phyloP scores from a whole-genome alignment of 2,888 invertebrate genomes.

The Ormyrus thymus region DNA sequence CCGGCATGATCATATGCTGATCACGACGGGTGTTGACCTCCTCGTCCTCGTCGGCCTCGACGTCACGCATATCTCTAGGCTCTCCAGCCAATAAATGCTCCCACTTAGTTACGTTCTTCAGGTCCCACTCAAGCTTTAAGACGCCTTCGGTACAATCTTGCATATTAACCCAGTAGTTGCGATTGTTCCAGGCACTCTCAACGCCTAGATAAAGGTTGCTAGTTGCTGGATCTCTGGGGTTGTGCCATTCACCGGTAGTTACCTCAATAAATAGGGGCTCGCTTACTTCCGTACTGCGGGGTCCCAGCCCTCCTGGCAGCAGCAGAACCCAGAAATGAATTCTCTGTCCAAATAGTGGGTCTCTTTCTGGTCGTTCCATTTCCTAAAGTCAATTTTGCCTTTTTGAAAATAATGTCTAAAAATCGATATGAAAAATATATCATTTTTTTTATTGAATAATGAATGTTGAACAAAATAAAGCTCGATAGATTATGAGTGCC shows the following conservation, averaged over 20 bases:
- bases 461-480: no score
- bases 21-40: conserved; percentile 73
- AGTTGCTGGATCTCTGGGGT: conserved; percentile 76
- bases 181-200: conserved; percentile 90
- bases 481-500: no score
- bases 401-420: no score
- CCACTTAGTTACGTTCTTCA: conserved; percentile 80
- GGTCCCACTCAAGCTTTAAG: conserved; percentile 79
- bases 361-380: conserved; percentile 80
- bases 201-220: conserved; percentile 83
- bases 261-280: conserved; percentile 90
- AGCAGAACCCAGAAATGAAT: conserved; percentile 91
- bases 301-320: conserved; percentile 63
- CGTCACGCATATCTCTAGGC: conserved; percentile 76
- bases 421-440: no score
- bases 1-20: conserved; percentile 86
- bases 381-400: conserved; percentile 74
- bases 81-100: conserved; percentile 85
- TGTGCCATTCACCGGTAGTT: conserved; percentile 80
- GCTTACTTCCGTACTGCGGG: conserved; percentile 75
- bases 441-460: no score
- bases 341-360: conserved; percentile 82
- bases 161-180: conserved; percentile 88
- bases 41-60: conserved; percentile 77
- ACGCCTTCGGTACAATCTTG: conserved; percentile 78